phyloP scores from a whole-genome alignment of 2,797 vertebrate genomes.

The Arnoldichthys spilopterus region DNA sequence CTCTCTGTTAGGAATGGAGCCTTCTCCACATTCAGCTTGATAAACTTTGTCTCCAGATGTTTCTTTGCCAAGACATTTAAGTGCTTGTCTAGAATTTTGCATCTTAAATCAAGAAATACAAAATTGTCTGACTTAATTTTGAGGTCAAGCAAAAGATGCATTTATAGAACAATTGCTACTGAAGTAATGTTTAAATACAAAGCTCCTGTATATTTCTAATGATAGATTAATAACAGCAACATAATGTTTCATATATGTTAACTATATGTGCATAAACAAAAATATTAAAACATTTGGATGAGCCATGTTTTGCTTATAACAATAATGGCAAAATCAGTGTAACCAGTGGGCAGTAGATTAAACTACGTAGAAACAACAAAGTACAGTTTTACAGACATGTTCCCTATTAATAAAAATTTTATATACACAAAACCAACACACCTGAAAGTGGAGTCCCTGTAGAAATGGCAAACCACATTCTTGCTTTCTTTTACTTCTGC shows the following conservation, averaged over 20 bases:
- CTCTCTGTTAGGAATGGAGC: constrained; percentile 94
- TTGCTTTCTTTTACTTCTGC: constrained; percentile 94
- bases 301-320: background rate
- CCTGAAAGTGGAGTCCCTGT: constrained; percentile 94
- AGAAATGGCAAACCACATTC: constrained; percentile 98
- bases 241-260: too few relatives aligned
- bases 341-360: too few relatives aligned
- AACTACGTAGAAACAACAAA: background rate
- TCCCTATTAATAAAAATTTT: background rate
- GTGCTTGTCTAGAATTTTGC: constrained; percentile 95
- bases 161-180: background rate
- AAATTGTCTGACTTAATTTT: background rate
- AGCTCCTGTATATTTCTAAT: too few relatives aligned
- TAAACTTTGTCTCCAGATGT: constrained; percentile 96
- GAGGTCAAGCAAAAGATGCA: background rate
- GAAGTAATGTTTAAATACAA: too few relatives aligned
- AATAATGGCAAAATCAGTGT: background rate
- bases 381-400: background rate
- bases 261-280: background rate
- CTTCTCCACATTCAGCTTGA: constrained; percentile 95
- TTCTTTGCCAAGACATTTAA: constrained; percentile 90
- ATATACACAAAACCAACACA: constrained; percentile 57
- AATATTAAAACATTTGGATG: background rate
- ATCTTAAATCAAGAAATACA: constrained; percentile 71
- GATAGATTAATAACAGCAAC: too few relatives aligned